Base-by-base conservation (phyloP, 2,888 invertebrate species). In the Folsomia manolachei region DNA sequence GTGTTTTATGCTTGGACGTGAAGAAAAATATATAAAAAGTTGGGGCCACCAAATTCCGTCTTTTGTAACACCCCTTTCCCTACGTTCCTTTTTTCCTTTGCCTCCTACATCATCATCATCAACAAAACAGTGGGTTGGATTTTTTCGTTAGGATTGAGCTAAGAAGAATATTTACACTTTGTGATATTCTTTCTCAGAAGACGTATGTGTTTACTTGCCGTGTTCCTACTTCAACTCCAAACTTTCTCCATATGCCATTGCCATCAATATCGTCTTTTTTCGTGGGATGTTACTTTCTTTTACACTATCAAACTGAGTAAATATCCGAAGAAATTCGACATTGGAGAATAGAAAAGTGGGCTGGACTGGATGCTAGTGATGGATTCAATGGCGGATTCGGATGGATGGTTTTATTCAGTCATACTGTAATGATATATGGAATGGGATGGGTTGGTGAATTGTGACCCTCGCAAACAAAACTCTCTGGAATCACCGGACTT, bases 11-110 rank as follows among this genome's bases (percentile, higher is more conserved):
- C 52, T 66, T 39, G 39, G 23, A 51, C 65, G 21, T 7, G 64
- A 64, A 9, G 27, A 25, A 39, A 39, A 66, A 66, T 51, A 66
- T 39, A 39, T 66, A 66, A 66, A 66, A 66, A 51, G 19, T 39
- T 39, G 51, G n/a, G 21, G 24, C 26, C 23, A 11, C 7, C n/a
- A 39, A 52, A 66, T 66, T 66, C 65, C 23, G 51, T 52, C 65
- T 39, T 66, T 23, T 62, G 52, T 25, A 66, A 66, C 52, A 66
- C 65, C 65, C 52, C 39, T 39, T 21, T 51, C 14, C 65, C n/a
- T n/a, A n/a, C n/a, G n/a, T n/a, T n/a, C n/a, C n/a, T n/a, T n/a
- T n/a, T n/a, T 26, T 64, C 27, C n/a, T 64, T 39, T 39, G 4
- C 39, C 14, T 39, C 39, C 39, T 39, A 14, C 64, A 64, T 64